Evolutionary conservation across 2,888 invertebrate species (phyloP), one percentile per base, ranked within the genome.

Genomic region (Brachylomia viminalis): DNA sequence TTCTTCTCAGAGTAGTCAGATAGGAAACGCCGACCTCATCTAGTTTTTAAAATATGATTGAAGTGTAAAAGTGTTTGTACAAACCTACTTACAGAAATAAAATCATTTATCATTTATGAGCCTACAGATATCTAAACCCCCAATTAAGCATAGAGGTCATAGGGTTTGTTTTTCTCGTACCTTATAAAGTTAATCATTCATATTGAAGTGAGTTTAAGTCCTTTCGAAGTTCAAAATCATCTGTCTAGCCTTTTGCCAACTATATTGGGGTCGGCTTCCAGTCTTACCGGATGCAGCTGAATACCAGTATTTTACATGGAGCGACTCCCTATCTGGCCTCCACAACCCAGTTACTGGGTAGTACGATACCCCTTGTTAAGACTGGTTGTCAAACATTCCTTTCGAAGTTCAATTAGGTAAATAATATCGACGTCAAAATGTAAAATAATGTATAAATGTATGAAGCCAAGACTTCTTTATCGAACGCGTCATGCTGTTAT

Each of bases 391-490:
- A 54, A n/a, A n/a, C n/a, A 17, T 30, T 7, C 8, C 20, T 30
- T 72, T 8, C 0, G 5, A 15, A 15, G 33, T 11, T 54, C 0
- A 47, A 23, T 30, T 15, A 70, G 42, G 33, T 33, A 52, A 71
- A 47, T 30, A 20, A 33, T 2, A 15, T 52, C 5, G 52, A 56
- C 56, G 49, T n/a, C n/a, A 47, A 38, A 72, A 27, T 33, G 59
- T n/a, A n/a, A n/a, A n/a, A n/a, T n/a, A n/a, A n/a, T 27, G 59
- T 42, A 79, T 45, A 23, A 38, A n/a, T 58, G 11, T 45, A 30
- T 7, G 3, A 23, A 23, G 76, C 15, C 64, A 62, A 54, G 61
- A 42, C 59, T 66, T 49, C 49, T 49, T 23, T 13, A 38, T 15
- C 13, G 4, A n/a, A 13, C 15, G 13, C 61, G 77, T 77, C 61